Evolutionary conservation across 2,113 vertebrate genomes (phyloP), one percentile per base, ranked within the genome.

Genomic region (Oplegnathus fasciatus): DNA sequence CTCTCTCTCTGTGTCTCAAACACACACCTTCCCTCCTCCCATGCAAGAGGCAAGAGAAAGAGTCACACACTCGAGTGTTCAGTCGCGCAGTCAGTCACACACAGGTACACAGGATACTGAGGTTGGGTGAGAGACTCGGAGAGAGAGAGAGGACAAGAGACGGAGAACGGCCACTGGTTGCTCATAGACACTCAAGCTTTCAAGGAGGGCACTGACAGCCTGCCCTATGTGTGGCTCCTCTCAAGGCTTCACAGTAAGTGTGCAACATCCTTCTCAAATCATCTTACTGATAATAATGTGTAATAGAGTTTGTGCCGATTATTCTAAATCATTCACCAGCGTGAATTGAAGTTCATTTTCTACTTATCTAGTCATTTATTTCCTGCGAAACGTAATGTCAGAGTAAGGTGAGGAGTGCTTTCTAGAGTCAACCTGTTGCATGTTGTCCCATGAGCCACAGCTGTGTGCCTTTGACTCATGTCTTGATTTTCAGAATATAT

Each of bases 161-260:
- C 64, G 14, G 78, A 79, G 57, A 77, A 58, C 71, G 87, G 77
- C 81, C 76, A 89, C 90, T n/a, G 75, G 88, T 93, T 89, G 90
- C 86, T 85, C 73, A 78, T 0, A 73, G 48, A 81, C 70, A 71
- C 69, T 83, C 83, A 32, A 57, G 82, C 70, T 90, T 86, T 61
- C 69, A 52, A 83, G 82, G 77, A 86, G 90, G 75, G 61, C 67
- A 83, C 89, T 71, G 72, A 88, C 78, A 85, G 58, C 85, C 85
- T 92, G 66, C 81, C 92, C 34, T 93, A 94, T 95, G 94, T 94
- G 94, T 86, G 93, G 92, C 80, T 94, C 92, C 76, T 93, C 88
- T 83, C 87, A 92, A 91, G 94, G 93, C 92, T 94, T 94, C 81
- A 91, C 82, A 87, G 94, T 95, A 91, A 95, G 93, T 94, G 22